Percentiles rank a stretch among this genome's conserved stretches.
These are phyloP conservation scores for Lota lota DNA, from an alignment of 2,113 vertebrate species.

Conservation along the genomic window DNA sequence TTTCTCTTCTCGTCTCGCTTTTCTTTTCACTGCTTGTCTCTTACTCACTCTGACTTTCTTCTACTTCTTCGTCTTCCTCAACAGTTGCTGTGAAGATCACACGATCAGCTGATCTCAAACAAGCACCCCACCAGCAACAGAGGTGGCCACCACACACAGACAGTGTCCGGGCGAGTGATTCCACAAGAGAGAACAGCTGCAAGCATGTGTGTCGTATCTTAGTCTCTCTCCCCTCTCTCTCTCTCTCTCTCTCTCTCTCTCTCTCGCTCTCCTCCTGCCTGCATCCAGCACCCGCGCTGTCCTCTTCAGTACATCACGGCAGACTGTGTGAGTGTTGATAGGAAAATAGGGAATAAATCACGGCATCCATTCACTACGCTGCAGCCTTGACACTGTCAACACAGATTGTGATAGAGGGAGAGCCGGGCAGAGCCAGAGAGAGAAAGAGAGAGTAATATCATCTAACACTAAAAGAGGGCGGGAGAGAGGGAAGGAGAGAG, in stretches of 20 bases:
- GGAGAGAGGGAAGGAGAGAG: conserved; percentile 23
- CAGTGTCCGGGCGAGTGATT: conserved; percentile 32
- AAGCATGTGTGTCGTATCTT: conserved; percentile 12
- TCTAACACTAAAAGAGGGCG: neutral
- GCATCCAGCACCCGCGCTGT: conserved; percentile 18
- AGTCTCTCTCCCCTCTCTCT: neutral
- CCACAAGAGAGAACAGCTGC: conserved; percentile 26
- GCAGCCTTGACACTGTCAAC: conserved; percentile 72
- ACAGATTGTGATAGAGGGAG: conserved; percentile 48
- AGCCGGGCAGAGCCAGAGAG: conserved; percentile 9
- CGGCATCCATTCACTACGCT: conserved; percentile 59
- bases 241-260: conserved; percentile 10
- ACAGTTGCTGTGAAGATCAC: conserved; percentile 53
- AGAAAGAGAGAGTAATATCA: conserved; percentile 13
- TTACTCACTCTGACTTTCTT: conserved; percentile 5
- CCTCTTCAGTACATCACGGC: too few species aligned
- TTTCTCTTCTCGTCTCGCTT: conserved; percentile 9
- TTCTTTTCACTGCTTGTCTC: conserved; percentile 24
- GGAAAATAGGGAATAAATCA: conserved; percentile 71
- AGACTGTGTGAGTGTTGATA: conserved; percentile 36
- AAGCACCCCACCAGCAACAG: conserved; percentile 42
- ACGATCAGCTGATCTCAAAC: conserved; percentile 29
- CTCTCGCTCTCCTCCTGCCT: conserved; percentile 16
- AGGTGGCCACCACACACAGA: conserved; percentile 26
- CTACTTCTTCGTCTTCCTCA: conserved; percentile 17